These are phyloP conservation scores for Manduca sexta DNA, from an alignment of 1,140 invertebrate genomes.

Conservation along the genomic window DNA sequence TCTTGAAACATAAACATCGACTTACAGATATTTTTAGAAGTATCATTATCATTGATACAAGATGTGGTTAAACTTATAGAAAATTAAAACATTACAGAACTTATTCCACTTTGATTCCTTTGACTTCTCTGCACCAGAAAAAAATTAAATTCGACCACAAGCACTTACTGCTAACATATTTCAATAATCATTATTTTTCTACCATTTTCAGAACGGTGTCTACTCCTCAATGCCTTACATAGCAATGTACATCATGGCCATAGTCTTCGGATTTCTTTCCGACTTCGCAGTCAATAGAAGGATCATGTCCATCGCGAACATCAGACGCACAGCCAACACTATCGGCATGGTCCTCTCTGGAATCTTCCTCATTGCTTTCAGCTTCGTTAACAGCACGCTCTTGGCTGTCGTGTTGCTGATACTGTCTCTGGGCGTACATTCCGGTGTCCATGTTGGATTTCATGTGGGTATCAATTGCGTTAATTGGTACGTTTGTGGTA, in stretches of 20 bases:
- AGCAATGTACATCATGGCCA: slow-evolving; percentile 54
- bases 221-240: slow-evolving; percentile 78
- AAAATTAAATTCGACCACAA: too few species aligned
- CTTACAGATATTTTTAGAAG: too few species aligned
- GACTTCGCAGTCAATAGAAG: slow-evolving; percentile 42
- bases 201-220: slow-evolving; percentile 73
- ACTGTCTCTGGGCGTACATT: slow-evolving; percentile 76
- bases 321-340: slow-evolving; percentile 58
- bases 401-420: slow-evolving; percentile 66
- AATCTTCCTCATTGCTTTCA: slow-evolving; percentile 37
- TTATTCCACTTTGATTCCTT: too few species aligned
- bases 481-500: neutral
- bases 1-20: too few species aligned
- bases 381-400: slow-evolving; percentile 37
- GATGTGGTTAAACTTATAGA: too few species aligned
- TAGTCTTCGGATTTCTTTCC: slow-evolving; percentile 47
- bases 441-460: slow-evolving; percentile 72
- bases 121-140: too few species aligned
- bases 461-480: slow-evolving; percentile 22
- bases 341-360: slow-evolving; percentile 35
- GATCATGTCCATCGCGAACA: slow-evolving; percentile 36
- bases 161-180: too few species aligned
- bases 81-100: too few species aligned
- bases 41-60: too few species aligned
- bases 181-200: neutral